A percentile compares a stretch with the other conserved stretches of the same genome.
phyloP scores from a whole-genome alignment of 2,113 vertebrate species.

The Cardinalis cardinalis region DNA sequence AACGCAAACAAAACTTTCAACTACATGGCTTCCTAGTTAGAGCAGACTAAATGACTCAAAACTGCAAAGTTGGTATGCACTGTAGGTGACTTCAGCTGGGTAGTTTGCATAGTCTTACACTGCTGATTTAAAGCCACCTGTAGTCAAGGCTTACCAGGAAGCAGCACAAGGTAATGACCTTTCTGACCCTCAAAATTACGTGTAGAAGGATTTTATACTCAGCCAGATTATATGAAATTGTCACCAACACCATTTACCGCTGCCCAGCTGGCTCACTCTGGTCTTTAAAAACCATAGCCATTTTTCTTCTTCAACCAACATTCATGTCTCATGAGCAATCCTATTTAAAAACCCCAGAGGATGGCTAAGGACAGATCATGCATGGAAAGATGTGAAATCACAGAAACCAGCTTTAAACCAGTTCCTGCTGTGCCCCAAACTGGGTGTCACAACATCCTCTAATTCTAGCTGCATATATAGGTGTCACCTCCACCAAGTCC shows the following conservation, averaged over 20 bases:
- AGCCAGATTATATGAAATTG: neutral
- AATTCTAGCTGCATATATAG: neutral
- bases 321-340: neutral
- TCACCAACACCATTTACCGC: rapidly evolving
- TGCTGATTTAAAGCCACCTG: neutral
- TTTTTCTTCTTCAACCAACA: neutral
- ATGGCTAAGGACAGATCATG: neutral
- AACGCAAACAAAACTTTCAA: neutral
- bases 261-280: neutral
- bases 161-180: neutral
- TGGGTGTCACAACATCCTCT: neutral
- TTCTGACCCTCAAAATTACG: neutral
- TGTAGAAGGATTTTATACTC: neutral
- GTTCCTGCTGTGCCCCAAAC: neutral
- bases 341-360: neutral
- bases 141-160: neutral
- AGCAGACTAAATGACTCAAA: neutral
- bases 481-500: neutral
- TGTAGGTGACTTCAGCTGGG: neutral
- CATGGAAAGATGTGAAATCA: rapidly evolving
- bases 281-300: neutral
- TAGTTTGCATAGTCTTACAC: neutral
- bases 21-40: neutral
- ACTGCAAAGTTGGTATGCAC: neutral
- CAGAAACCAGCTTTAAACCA: neutral